Evolutionary conservation across 2,797 vertebrate genomes (phyloP).

Genomic region (Kryptolebias ocellatus): DNA sequence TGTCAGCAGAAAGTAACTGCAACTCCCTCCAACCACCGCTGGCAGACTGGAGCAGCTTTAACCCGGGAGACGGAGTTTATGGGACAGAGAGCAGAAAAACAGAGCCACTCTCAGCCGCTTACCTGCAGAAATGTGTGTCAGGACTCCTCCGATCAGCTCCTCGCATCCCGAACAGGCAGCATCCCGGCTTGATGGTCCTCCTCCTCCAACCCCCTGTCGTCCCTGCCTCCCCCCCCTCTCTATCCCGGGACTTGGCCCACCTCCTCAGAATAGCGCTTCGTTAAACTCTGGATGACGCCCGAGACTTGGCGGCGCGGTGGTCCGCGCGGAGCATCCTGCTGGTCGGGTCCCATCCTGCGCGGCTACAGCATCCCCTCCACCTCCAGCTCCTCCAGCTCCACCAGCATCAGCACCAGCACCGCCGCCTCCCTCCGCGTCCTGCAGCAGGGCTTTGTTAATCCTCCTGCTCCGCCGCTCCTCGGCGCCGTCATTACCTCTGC

Average conservation of each 20-base stretch:
- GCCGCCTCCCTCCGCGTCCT: constrained; percentile 15
- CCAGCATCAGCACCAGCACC: constrained; percentile 23
- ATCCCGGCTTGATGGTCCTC: constrained; percentile 28
- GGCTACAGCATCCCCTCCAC: constrained; percentile 17
- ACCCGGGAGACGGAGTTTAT: neutral
- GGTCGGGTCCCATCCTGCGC: constrained; percentile 20
- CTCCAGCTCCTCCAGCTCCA: constrained; percentile 1
- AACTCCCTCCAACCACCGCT: neutral
- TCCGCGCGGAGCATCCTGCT: constrained; percentile 22
- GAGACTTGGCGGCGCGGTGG: constrained; percentile 39
- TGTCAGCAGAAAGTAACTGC: constrained; percentile 14
- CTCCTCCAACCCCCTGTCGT: constrained; percentile 1
- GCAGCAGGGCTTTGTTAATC: constrained; percentile 17
- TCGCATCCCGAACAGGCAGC: constrained; percentile 37
- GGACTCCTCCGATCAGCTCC: constrained; percentile 39
- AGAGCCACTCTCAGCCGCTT: constrained; percentile 10
- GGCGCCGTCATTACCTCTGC: neutral
- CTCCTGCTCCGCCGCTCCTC: neutral
- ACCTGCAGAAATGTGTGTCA: constrained; percentile 48
- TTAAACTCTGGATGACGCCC: constrained; percentile 54
- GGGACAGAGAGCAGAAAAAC: neutral
- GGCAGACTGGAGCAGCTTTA: neutral
- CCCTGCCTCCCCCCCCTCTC: constrained; percentile 5
- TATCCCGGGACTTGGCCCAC: constrained; percentile 71
- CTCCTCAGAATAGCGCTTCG: constrained; percentile 74